Base-by-base conservation (phyloP, 2,797 vertebrate genomes). In the Tokudaia muenninki region DNA sequence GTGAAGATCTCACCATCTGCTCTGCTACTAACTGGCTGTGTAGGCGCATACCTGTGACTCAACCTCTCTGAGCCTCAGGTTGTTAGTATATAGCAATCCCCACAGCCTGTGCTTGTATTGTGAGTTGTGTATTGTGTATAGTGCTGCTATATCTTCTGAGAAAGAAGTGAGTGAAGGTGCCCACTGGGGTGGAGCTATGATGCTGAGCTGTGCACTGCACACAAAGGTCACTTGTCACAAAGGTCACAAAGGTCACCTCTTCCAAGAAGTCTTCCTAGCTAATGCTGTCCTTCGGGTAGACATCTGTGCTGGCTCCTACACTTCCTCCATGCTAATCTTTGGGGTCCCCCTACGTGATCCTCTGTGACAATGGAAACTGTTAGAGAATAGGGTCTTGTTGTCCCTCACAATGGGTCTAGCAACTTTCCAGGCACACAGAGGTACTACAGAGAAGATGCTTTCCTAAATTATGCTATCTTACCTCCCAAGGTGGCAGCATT, bases 241-340 rank as follows among this genome's bases (percentile, higher is more conserved):
- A 50, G 50, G 50, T 50, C 50, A 50, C 50, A 50, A 50, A 52
- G 52, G 8, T 44, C 50, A 74, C 50, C 31, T 96, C 57, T 65
- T 90, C 70, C 74, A 57, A 47, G 95, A 92, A 80, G 86, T 44
- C 61, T 24, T 89, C 94, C 70, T 1, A 19, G 57, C 12, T 24
- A 63, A 7, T 37, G 19, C n/a, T 13, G 31, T 29, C 37, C 34
- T 88, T 52, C 5, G 24, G 57, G 16, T 3, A 17, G n/a, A 37
- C 0, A 0, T 44, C 47, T 63, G 31, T 21, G 61, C 44, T 37
- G 55, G 59, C 11, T 37, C 47, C n/a, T 26, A 82, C 24, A 19
- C 14, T 31, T 34, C 13, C 13, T 37, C 44, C 72, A 26, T 24
- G 6, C 75, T 75, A 59, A 1, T 19, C 84, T n/a, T 70, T 14